Conservation (phyloP, 2,888 invertebrate species). For the Pseudeuparius sepicola region DNA sequence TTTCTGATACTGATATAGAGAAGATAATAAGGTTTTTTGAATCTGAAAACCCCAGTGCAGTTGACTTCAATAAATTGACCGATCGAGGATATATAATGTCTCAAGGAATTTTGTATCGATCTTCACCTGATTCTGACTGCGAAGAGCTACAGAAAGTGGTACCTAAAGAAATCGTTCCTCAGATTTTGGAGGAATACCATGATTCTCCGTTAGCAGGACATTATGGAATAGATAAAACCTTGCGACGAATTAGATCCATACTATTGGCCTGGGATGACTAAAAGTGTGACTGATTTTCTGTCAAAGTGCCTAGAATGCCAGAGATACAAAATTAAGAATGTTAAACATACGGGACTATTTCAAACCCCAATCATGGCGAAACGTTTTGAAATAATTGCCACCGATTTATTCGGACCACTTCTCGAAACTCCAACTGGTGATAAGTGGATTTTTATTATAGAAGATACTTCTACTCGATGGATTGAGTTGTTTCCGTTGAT, state of each 20-base stretch:
- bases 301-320: slow-evolving; percentile 26
- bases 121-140: no score
- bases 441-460: slow-evolving; percentile 25
- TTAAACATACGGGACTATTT: slow-evolving; percentile 27
- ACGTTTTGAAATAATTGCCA: slow-evolving; percentile 26
- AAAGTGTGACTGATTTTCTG: slow-evolving; percentile 22
- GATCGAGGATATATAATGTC: no score
- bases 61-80: no score
- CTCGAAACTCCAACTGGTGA: slow-evolving; percentile 18
- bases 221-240: slow-evolving; percentile 26
- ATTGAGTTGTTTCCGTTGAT: no score
- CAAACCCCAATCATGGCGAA: slow-evolving; percentile 23
- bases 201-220: slow-evolving; percentile 27
- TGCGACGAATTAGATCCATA: slow-evolving; percentile 20
- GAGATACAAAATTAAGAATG: slow-evolving; percentile 24
- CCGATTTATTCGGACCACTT: slow-evolving; percentile 28
- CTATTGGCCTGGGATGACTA: slow-evolving; percentile 26
- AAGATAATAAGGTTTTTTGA: no score
- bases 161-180: no score
- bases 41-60: no score
- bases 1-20: no score
- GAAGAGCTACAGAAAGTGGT: no score
- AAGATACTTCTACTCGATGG: slow-evolving; percentile 27
- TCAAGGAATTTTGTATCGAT: no score
- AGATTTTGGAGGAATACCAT: no score